Evolutionary conservation across 1,140 invertebrate species (phyloP), one percentile per base, ranked within the genome.

Genomic region (Orussus abietinus): DNA sequence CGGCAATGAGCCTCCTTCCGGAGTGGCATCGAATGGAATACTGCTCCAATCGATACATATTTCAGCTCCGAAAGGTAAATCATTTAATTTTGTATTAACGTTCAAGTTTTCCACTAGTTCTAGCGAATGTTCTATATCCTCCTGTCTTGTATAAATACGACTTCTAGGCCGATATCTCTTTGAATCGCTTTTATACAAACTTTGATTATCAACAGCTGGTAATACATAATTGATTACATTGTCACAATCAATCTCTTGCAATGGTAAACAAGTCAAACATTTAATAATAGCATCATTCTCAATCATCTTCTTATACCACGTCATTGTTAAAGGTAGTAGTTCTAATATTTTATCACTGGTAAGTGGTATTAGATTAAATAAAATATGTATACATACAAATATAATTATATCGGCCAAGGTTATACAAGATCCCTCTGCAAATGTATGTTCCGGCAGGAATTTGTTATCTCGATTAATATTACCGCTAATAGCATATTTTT

Each of bases 351-450:
- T 61, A 1, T 64, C 48, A 19, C 68, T 51, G 3, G 72, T n/a
- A n/a, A n/a, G n/a, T n/a, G n/a, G 60, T 32, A 77, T 61, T 21
- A 71, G 64, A 52, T 79, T 68, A 38, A 86, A 68, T n/a, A 88
- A 68, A 37, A 85, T 74, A 52, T 82, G 72, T 34, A 87, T 75
- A 50, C 81, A 84, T 2, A 85, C 82, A 63, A 85, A 84, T 43
- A 94, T 76, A 28, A 94, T 79, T 26, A 94, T 59, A 73, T 95
- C 92, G 18, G 92, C 83, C 42, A 96, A 66, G 4, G 89, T 91
- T 47, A 95, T 77, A 46, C 78, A 80, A 2, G 84, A 80, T 2
- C 90, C 91, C 75, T 96, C 91, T 5, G 87, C 86, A 75, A 82
- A 96, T 19, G 77, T 70, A 64, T 93, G 89, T 29, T 76, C 75